Evolutionary conservation across 1,140 invertebrate species (phyloP).

Genomic region (Diachasmimorpha longicaudata): DNA sequence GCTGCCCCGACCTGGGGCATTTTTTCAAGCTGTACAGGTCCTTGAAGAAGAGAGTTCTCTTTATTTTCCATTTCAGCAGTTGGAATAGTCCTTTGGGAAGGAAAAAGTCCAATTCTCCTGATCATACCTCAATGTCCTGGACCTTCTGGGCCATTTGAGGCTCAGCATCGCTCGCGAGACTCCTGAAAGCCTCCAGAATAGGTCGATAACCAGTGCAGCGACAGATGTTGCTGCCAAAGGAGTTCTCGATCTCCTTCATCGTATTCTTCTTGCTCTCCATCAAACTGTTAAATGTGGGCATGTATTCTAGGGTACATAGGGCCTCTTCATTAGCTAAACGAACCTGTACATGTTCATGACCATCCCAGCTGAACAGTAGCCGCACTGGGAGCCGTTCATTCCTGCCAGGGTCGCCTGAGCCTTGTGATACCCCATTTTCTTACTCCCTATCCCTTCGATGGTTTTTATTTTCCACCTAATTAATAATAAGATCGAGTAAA

Average conservation of each 20-base stretch:
- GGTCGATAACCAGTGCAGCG: conserved; percentile 88
- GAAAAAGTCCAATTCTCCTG: not conserved
- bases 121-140: conserved; percentile 68
- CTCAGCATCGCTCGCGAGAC: conserved; percentile 70
- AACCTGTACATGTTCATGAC: conserved; percentile 85
- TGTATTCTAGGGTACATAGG: not conserved
- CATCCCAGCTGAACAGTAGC: conserved; percentile 84
- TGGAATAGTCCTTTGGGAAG: too few species aligned
- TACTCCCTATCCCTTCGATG: conserved; percentile 78
- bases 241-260: conserved; percentile 76
- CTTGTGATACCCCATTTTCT: conserved; percentile 72
- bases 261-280: conserved; percentile 60
- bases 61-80: not conserved
- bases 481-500: not conserved
- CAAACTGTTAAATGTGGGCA: conserved; percentile 14
- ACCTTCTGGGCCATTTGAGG: conserved; percentile 58
- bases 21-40: conserved; percentile 53
- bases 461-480: conserved; percentile 78
- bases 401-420: conserved; percentile 72
- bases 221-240: conserved; percentile 83
- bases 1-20: conserved; percentile 46
- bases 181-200: conserved; percentile 84
- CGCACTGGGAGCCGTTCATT: conserved; percentile 81
- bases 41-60: conserved; percentile 27
- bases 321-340: not conserved